Base-by-base conservation (phyloP, 2,113 vertebrate species). In the Epinephelus moara region DNA sequence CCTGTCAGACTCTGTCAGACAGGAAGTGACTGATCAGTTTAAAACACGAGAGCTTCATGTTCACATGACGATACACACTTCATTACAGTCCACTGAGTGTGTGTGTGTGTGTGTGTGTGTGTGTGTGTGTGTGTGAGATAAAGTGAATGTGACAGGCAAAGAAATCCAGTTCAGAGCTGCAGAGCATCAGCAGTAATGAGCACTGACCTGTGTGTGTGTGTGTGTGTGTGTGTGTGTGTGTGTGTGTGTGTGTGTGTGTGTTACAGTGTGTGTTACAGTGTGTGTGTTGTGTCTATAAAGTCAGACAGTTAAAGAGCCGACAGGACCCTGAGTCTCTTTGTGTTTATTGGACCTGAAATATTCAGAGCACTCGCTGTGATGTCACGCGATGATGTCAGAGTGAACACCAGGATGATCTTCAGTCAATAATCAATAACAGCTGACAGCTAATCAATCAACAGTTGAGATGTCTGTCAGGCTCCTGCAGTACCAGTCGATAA, bases 121-220 rank as follows among this genome's bases (percentile, higher is more conserved):
- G 33, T n/a, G 6, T 30, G 53, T 14, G 52, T 11, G 0, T 66
- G n/a, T 30, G 52, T 19, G 33, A n/a, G 6, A 52, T 69, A 15
- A 59, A 81, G 17, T 62, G 5, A 53, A 75, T 70, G 19, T 78
- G 90, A 88, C 83, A 88, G 74, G 14, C 53, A 25, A 12, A 71
- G 64, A 84, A 66, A 80, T 87, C 42, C 52, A 77, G 75, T 76
- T 88, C 62, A 71, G 42, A 69, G n/a, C 17, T 81, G 55, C 30
- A 56, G 33, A 42, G 3, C 66, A 33, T 70, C 53, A 75, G 30
- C 67, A 56, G 59, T 68, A 80, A 88, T 82, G 75, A 80, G 49
- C 69, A 57, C 75, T 88, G 88, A 90, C 80, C 82, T 55, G 70
- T 30, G 30, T 78, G 59, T 59, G 55, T 71, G 30, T 70, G 66